phyloP scores from a whole-genome alignment of 1,140 invertebrate genomes.

The Acromyrmex echinatior region DNA sequence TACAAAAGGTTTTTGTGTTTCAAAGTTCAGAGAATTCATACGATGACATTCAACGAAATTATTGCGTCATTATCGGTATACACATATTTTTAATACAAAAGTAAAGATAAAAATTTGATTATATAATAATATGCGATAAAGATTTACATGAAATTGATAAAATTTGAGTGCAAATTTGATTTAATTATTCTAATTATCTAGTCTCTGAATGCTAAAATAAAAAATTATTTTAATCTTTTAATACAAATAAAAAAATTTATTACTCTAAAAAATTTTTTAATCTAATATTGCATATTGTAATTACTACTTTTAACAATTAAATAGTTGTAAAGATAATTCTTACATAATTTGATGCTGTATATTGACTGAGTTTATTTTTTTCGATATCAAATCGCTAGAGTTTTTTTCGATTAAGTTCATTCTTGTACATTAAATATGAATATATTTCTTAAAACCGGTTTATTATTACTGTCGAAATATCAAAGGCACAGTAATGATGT shows the following conservation, averaged over 20 bases:
- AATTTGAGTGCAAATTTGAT: not conserved
- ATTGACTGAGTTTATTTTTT: not conserved
- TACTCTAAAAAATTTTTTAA: not conserved
- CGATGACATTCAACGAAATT: not conserved
- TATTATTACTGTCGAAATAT: slow-evolving; percentile 45
- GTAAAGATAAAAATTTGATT: not conserved
- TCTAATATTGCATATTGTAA: not conserved
- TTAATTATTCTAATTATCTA: not conserved
- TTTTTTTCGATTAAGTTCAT: not conserved
- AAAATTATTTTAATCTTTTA: not conserved
- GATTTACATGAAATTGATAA: slow-evolving; percentile 3
- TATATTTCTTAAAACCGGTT: slow-evolving; percentile 16
- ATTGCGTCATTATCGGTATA: not conserved
- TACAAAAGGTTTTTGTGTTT: not conserved
- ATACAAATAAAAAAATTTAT: not conserved
- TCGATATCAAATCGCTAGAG: not conserved
- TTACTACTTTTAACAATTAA: not conserved
- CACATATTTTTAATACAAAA: not conserved
- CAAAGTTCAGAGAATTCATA: not conserved
- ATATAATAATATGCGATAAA: not conserved
- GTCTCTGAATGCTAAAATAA: not conserved
- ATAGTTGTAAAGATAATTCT: not conserved
- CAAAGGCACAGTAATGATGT: slow-evolving; percentile 44
- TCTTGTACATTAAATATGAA: slow-evolving; percentile 5
- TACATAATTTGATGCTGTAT: too few species aligned